Base-by-base conservation (phyloP, 1,140 invertebrate genomes). In the Streblospio benedicti region DNA sequence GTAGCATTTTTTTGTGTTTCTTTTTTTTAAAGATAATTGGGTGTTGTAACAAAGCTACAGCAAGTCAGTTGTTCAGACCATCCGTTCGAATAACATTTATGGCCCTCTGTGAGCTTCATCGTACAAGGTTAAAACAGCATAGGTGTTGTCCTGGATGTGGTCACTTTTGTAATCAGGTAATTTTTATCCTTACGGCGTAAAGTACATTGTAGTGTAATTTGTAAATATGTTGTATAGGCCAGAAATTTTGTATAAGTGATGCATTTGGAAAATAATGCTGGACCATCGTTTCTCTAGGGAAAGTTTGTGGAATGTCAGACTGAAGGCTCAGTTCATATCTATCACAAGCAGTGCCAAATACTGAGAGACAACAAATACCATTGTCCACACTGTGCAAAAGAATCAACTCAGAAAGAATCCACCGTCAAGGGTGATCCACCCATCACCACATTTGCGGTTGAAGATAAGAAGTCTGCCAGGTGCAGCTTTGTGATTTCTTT, bases 141-240 rank as follows among this genome's bases (percentile, higher is more conserved):
- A 90, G 92, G 70, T 92, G 90, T 72, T 96, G 92, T 73, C 87
- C 91, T 0, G 85, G 86, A 0, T 96, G 92, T 76, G 92, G 91
- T 4, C 78, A 90, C 18, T 96, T 93, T 74, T 95, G 91, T 71
- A 88, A 90, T 30, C 90, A 93, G 83, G 91, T 87, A 71, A 71
- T 64, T 43, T 27, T 31, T 28, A 28, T 18, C 35, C 12, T 35
- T 3, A 52, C 23, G 23, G 23, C 9, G 5, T 58, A 18, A n/a
- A 2, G 25, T 53, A 27, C 9, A 38, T 38, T 38, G 9, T 38
- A 38, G n/a, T 38, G 9, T 38, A n/a, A 38, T 38, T n/a, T 38
- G 35, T 9, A 9, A n/a, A 9, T 38, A n/a, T 38, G 35, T n/a
- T n/a, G 9, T 38, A 38, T 9, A 9, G 9, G 35, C 35, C 35